These are phyloP conservation scores for Sarcophaga caerulescens DNA, from an alignment of 2,888 invertebrate genomes.

Conservation along the genomic window DNA sequence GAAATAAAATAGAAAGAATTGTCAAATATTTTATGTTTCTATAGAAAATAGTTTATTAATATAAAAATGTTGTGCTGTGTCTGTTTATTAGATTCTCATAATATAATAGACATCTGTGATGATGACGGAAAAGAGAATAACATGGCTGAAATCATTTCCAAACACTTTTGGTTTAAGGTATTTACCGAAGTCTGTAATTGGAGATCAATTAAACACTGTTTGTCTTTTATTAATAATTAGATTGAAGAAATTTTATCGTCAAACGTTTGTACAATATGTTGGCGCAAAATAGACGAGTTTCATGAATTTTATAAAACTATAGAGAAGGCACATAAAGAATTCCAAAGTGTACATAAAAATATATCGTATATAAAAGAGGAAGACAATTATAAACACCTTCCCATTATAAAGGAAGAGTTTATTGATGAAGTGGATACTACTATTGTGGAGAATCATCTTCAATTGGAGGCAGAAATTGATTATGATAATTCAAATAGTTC, in stretches of 20 bases:
- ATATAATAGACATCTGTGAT: conserved; percentile 76
- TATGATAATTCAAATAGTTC: conserved; percentile 1
- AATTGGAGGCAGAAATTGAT: conserved; percentile 48
- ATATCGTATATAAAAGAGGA: conserved; percentile 37
- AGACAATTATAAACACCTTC: neutral
- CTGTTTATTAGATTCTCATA: conserved; percentile 75
- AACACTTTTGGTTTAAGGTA: conserved; percentile 80
- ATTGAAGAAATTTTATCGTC: conserved; percentile 76
- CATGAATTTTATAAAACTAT: conserved; percentile 77
- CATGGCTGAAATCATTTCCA: conserved; percentile 75
- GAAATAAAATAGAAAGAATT: neutral
- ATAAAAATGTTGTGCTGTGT: conserved; percentile 75
- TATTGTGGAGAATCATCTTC: conserved; percentile 36
- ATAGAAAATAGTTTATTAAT: neutral
- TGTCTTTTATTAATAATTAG: conserved; percentile 70
- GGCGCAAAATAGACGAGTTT: conserved; percentile 77
- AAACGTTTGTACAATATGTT: conserved; percentile 77
- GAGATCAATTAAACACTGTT: neutral
- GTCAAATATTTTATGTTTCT: neutral
- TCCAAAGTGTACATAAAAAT: conserved; percentile 9
- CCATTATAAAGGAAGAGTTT: conserved; percentile 52
- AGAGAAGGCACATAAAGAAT: conserved; percentile 74
- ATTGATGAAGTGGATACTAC: conserved; percentile 21
- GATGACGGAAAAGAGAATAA: conserved; percentile 72
- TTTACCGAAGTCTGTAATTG: neutral